Base-by-base conservation (phyloP, 2,113 vertebrate genomes). In the Sminthopsis crassicaudata region DNA sequence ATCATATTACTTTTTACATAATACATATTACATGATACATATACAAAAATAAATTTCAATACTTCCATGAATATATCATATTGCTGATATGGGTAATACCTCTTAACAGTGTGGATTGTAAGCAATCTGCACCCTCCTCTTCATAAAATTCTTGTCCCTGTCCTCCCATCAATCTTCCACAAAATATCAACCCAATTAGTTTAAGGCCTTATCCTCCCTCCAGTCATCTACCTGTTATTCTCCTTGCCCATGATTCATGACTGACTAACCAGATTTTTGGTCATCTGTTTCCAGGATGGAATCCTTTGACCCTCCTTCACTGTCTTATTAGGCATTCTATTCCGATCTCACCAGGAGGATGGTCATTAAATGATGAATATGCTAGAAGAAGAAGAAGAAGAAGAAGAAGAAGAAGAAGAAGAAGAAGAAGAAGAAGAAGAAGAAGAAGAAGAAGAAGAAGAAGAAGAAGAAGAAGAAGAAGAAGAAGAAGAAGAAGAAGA, bases 301-400 rank as follows among this genome's bases (percentile, higher is more conserved):
- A 76, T n/a, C 60, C 30, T 76, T 76, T 42, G 36, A 84, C 67
- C n/a, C n/a, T 22, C 36, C 7, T n/a, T 12, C n/a, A 84, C 16
- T 42, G 19, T 22, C 36, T 42, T 5, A 22, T 84, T 84, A 51
- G 50, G 50, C 10, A 51, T 51, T 51, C 50, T 51, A 51, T 51
- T 51, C 50, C 6, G 10, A 51, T 51, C 50, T 51, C 67, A 42
- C 0, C 19, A 84, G 19, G 23, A 84, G 36, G n/a, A 23, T 46
- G n/a, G 8, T 36, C 90, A 76, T 52, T 30, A 93, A 90, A 93
- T 67, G 67, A 42, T 57, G 36, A 94, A 50, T 51, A 92, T 50
- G 27, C 46, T 25, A 93, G 67, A 51, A 50, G 4, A 57, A n/a
- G n/a, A n/a, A n/a, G n/a, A n/a, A n/a, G n/a, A n/a, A n/a, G n/a